Evolutionary conservation across 2,888 invertebrate genomes (phyloP).

Genomic region (Apeira syringaria): DNA sequence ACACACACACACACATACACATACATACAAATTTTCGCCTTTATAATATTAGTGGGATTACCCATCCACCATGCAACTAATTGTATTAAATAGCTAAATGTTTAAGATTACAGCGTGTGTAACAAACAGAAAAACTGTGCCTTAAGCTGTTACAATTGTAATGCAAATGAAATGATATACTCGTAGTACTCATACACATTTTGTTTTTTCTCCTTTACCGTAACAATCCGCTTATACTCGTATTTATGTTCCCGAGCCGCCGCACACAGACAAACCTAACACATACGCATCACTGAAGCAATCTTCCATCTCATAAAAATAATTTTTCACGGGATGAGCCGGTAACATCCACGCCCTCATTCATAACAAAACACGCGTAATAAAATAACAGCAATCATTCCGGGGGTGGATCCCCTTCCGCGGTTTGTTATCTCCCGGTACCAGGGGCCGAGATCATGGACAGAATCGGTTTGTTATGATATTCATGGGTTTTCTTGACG

Average conservation of each 20-base stretch:
- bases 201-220: background rate
- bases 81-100: too few relatives aligned
- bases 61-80: too few relatives aligned
- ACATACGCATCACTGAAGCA: background rate
- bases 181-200: background rate
- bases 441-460: background rate
- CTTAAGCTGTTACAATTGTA: too few relatives aligned
- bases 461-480: too few relatives aligned
- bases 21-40: too few relatives aligned
- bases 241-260: background rate
- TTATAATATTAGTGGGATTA: too few relatives aligned
- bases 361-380: slow-evolving; percentile 1
- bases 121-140: too few relatives aligned
- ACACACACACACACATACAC: too few relatives aligned
- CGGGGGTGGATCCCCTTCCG: background rate
- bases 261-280: background rate
- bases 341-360: background rate
- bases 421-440: background rate
- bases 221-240: background rate
- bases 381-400: background rate
- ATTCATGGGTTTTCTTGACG: too few relatives aligned
- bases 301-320: background rate
- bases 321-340: slow-evolving; percentile 1
- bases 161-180: background rate
- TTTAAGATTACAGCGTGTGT: too few relatives aligned